Conservation (phyloP, 2,888 invertebrate genomes). For the Zelleria hepariella region DNA sequence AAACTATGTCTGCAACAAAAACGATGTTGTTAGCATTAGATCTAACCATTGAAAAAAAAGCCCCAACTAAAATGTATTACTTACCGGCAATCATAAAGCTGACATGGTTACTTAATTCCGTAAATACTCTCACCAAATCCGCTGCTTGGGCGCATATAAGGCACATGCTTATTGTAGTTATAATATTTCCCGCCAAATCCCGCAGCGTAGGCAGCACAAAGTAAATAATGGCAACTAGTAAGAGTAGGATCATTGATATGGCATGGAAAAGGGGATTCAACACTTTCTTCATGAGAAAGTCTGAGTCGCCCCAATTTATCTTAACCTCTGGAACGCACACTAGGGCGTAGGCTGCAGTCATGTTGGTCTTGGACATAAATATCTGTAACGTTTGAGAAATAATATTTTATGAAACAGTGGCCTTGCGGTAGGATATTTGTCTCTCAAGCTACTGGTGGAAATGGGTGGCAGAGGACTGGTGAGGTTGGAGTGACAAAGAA, state of each 20-base stretch:
- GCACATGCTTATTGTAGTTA: constrained; percentile 85
- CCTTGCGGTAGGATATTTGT: no score
- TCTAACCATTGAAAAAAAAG: no score
- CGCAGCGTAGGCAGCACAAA: constrained; percentile 86
- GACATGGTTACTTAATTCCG: constrained; percentile 84
- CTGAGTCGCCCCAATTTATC: constrained; percentile 80
- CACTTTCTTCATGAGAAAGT: constrained; percentile 81
- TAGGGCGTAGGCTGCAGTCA: constrained; percentile 77
- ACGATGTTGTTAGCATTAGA: constrained; percentile 5
- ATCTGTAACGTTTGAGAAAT: constrained; percentile 64
- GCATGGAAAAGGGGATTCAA: constrained; percentile 84
- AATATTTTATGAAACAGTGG: no score
- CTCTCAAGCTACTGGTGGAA: no score
- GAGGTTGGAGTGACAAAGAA: no score
- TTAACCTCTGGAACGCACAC: constrained; percentile 81
- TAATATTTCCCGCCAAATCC: constrained; percentile 87
- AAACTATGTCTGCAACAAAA: constrained; percentile 77
- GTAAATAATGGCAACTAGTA: constrained; percentile 83
- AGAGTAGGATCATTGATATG: constrained; percentile 78
- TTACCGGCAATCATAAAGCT: constrained; percentile 85
- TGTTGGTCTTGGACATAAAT: constrained; percentile 58
- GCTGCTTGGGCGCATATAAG: constrained; percentile 83
- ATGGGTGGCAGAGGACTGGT: no score
- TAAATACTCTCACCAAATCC: constrained; percentile 83
- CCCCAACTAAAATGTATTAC: neutral